These are phyloP conservation scores for Hystrix brachyura DNA, from an alignment of 2,113 vertebrate genomes.

Conservation along the genomic window DNA sequence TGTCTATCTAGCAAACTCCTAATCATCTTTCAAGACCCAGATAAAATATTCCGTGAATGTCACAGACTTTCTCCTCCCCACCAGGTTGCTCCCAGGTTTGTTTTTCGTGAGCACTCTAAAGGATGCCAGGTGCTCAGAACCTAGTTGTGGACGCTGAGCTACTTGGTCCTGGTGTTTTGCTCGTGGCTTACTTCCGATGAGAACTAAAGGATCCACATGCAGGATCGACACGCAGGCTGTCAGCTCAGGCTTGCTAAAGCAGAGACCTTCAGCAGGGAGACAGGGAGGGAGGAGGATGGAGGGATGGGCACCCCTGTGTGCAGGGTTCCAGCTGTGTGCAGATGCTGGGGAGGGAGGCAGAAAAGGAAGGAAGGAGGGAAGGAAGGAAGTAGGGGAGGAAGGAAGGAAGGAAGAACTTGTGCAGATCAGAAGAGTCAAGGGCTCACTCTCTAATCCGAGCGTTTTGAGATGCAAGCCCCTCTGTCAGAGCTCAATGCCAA, in stretches of 20 bases:
- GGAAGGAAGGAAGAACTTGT: neutral
- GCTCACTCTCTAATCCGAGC: conserved; percentile 77
- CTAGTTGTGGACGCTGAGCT: neutral
- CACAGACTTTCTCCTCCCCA: conserved; percentile 6
- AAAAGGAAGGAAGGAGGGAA: neutral
- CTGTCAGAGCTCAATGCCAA: conserved; percentile 79
- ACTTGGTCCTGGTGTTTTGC: neutral
- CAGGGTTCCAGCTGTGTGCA: neutral
- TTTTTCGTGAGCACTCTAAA: neutral
- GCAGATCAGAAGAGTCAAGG: conserved; percentile 61
- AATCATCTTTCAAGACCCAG: neutral
- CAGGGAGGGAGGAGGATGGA: neutral
- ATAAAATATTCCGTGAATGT: neutral
- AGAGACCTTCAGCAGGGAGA: neutral
- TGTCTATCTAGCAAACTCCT: neutral
- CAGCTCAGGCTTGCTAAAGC: neutral
- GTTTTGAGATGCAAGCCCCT: conserved; percentile 51
- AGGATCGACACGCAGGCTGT: neutral
- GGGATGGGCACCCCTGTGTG: neutral
- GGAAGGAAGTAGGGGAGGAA: fast-evolving
- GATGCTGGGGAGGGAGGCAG: neutral
- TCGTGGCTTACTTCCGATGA: neutral
- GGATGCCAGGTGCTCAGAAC: neutral
- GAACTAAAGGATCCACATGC: neutral
- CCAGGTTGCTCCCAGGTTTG: neutral